phyloP scores from a whole-genome alignment of 35 echinoderm and acorn worm species.

The Holothuria glaberrima region DNA sequence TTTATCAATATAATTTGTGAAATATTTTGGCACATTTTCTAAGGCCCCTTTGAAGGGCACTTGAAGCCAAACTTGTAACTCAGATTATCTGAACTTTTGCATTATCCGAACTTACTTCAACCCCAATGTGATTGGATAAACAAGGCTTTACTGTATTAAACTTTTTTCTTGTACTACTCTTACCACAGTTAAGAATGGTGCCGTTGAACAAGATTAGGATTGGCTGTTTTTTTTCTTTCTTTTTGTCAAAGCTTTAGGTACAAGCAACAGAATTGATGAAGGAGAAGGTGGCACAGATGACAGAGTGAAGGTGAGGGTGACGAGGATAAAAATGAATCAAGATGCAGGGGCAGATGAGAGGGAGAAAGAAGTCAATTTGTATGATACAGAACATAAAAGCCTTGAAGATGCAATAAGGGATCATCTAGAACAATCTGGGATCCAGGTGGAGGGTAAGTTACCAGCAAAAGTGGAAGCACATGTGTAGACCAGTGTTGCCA shows the following conservation, averaged over 20 bases:
- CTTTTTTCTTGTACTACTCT: too few species aligned
- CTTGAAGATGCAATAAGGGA: constrained; percentile 83
- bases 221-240: too few species aligned
- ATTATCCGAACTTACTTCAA: too few species aligned
- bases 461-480: not conserved
- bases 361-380: constrained; percentile 69
- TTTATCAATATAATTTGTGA: too few species aligned
- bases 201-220: too few species aligned
- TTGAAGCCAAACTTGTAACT: too few species aligned
- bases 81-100: too few species aligned
- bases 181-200: too few species aligned
- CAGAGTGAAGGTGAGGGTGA: constrained; percentile 83
- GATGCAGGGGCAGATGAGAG: constrained; percentile 16
- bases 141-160: too few species aligned
- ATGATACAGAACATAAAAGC: constrained; percentile 78
- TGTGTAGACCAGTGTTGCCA: not conserved
- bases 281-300: constrained; percentile 37
- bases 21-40: too few species aligned
- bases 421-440: constrained; percentile 87
- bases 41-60: too few species aligned
- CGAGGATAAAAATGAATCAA: constrained; percentile 75
- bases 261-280: not conserved
- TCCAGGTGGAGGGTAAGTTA: constrained; percentile 69
- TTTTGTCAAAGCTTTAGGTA: not conserved
- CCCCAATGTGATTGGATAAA: too few species aligned